These are phyloP conservation scores for Pelecanus crispus DNA, from an alignment of 2,113 vertebrate species.

Conservation along the genomic window DNA sequence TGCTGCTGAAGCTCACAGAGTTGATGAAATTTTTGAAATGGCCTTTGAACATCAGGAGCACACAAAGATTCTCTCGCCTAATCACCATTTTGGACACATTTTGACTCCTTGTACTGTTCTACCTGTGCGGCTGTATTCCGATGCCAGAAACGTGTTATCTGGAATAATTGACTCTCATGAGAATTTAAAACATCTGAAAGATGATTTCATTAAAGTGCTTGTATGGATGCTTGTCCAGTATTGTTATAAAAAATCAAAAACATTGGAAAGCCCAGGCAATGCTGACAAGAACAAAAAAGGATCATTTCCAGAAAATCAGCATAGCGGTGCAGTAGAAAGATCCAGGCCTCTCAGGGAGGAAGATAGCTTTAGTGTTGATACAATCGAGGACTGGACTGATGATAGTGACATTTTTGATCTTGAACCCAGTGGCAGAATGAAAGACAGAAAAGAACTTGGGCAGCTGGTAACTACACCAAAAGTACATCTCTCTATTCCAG, in stretches of 20 bases:
- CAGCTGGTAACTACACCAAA: conserved; percentile 44
- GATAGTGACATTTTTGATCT: conserved; percentile 86
- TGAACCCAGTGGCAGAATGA: conserved; percentile 73
- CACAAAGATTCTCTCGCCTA: conserved; percentile 75
- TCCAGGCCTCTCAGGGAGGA: conserved; percentile 71
- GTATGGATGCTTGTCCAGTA: conserved; percentile 89
- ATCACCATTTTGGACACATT: conserved; percentile 88
- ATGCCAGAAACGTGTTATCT: conserved; percentile 88
- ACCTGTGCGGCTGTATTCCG: conserved; percentile 88
- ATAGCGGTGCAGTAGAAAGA: conserved; percentile 53
- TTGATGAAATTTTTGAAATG: conserved; percentile 92
- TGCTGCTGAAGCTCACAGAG: conserved; percentile 89
- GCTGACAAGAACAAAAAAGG: neutral
- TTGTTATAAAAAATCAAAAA: conserved; percentile 68
- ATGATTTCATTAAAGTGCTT: conserved; percentile 90
- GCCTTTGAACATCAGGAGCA: conserved; percentile 85
- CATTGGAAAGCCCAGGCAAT: conserved; percentile 33
- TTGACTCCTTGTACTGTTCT: conserved; percentile 87
- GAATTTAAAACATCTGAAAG: conserved; percentile 88
- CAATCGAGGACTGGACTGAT: conserved; percentile 88
- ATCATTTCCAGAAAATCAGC: neutral
- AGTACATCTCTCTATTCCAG: conserved; percentile 83
- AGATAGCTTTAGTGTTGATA: conserved; percentile 77
- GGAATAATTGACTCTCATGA: conserved; percentile 94
- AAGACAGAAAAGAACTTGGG: conserved; percentile 69